Base-by-base conservation (phyloP, 2,797 vertebrate species). In the Alcedo quadribrachys region DNA sequence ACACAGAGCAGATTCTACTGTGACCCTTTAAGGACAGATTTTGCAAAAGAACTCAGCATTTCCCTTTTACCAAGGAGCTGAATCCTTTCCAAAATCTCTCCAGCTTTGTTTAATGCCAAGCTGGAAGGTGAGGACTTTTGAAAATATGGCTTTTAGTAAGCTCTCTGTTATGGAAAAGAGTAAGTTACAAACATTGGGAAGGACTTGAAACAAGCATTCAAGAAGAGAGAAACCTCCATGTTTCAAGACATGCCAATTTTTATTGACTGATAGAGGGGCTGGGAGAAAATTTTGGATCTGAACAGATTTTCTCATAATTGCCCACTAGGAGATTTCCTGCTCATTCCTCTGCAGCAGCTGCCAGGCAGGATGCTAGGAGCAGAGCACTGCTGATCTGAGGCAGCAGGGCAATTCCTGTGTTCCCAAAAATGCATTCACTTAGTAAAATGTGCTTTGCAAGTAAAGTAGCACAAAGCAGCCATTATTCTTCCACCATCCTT, bases 311-410 rank as follows among this genome's bases (percentile, higher is more conserved):
- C 83, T 87, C 75, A 68, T 94, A 88, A 90, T 84, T 90, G 81
- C 90, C 90, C 89, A 90, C 63, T 84, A 92, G 92, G 89, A 96
- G 91, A 71, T 93, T 94, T 94, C 58, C 70, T 94, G 81, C 48
- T 22, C n/a, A 22, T 90, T 93, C 57, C 82, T 54, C 45, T 90
- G 33, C 71, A 84, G 91, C 95, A 93, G 82, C 92, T 95, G 89
- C 83, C 85, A 86, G 87, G 81, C 70, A 81, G 89, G 87, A 88
- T 93, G 77, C 89, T 88, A 91, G 91, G 91, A 89, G 77, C 81
- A 88, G 76, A 83, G 51, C 77, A 91, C 91, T 5, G 55, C 89
- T 95, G 94, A 95, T 92, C 95, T 94, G 89, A 94, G 81, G 81
- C 92, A 94, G 87, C 85, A 32, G 21, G 6, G 83, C 75, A 93